phyloP scores from a whole-genome alignment of 2,113 vertebrate species.

The Misgurnus anguillicaudatus region DNA sequence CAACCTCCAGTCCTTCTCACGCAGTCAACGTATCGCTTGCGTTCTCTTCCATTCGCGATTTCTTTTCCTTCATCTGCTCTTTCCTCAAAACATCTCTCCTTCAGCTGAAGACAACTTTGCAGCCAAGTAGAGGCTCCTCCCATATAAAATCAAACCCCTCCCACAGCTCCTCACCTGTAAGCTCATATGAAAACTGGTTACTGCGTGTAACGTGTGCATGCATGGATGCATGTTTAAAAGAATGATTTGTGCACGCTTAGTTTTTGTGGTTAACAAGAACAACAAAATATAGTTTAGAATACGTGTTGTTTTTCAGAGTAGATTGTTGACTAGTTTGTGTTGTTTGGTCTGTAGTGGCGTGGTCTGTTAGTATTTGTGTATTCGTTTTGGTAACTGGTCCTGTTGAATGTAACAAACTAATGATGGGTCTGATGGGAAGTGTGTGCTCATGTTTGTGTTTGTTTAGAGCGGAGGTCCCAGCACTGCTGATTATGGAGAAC shows the following conservation, averaged over 20 bases:
- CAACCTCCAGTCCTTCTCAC: too few relatives aligned
- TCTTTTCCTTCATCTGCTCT: neutral
- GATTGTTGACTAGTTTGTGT: neutral
- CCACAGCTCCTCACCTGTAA: conserved; percentile 47
- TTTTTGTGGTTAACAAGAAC: neutral
- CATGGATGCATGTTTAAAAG: neutral
- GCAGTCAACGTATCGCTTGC: too few relatives aligned
- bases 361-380: neutral
- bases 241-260: neutral
- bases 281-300: neutral
- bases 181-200: neutral
- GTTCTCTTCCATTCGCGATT: neutral
- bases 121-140: conserved; percentile 65
- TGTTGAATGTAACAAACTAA: neutral
- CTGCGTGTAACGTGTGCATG: conserved; percentile 2
- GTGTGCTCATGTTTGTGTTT: conserved; percentile 14
- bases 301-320: neutral
- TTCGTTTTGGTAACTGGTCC: neutral
- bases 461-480: conserved; percentile 59
- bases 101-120: conserved; percentile 79
- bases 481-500: conserved; percentile 81
- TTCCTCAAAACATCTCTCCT: conserved; percentile 30
- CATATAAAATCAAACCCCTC: conserved; percentile 68
- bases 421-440: neutral
- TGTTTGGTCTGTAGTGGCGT: too few relatives aligned